A percentile compares a stretch with the other conserved stretches of the same genome.
These are phyloP conservation scores for Chromobotia macracanthus DNA, from an alignment of 2,797 vertebrate genomes.

Conservation along the genomic window DNA sequence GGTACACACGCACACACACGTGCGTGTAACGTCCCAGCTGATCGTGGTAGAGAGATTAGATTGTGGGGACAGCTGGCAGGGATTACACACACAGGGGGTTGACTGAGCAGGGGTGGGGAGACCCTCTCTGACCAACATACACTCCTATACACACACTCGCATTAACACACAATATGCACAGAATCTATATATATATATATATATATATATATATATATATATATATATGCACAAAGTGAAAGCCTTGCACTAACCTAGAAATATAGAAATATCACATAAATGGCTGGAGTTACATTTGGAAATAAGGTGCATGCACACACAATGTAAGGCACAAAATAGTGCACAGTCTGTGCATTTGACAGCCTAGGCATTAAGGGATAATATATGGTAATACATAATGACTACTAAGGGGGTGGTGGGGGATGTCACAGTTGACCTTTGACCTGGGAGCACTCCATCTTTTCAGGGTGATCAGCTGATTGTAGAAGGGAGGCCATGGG, in stretches of 20 bases:
- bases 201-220: no score
- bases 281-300: slow-evolving; percentile 1
- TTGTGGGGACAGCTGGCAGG: slow-evolving; percentile 71
- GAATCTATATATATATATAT: slow-evolving; percentile 31
- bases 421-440: slow-evolving; percentile 58
- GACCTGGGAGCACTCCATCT: slow-evolving; percentile 73
- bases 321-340: not conserved
- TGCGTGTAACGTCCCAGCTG: slow-evolving; percentile 76
- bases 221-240: no score
- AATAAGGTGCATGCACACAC: slow-evolving; percentile 6
- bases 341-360: slow-evolving; percentile 28
- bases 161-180: slow-evolving; percentile 39
- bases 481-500: slow-evolving; percentile 51
- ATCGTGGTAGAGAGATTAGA: slow-evolving; percentile 75
- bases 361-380: slow-evolving; percentile 65
- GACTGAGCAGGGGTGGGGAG: slow-evolving; percentile 58
- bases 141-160: slow-evolving; percentile 49
- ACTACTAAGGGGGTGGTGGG: slow-evolving; percentile 39
- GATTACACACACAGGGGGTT: slow-evolving; percentile 80
- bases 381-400: slow-evolving; percentile 75
- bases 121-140: slow-evolving; percentile 65
- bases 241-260: slow-evolving; percentile 18
- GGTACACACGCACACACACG: slow-evolving; percentile 60
- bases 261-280: slow-evolving; percentile 8
- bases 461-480: slow-evolving; percentile 80